phyloP scores from a whole-genome alignment of 1,140 invertebrate genomes.

The Drosophila erecta region DNA sequence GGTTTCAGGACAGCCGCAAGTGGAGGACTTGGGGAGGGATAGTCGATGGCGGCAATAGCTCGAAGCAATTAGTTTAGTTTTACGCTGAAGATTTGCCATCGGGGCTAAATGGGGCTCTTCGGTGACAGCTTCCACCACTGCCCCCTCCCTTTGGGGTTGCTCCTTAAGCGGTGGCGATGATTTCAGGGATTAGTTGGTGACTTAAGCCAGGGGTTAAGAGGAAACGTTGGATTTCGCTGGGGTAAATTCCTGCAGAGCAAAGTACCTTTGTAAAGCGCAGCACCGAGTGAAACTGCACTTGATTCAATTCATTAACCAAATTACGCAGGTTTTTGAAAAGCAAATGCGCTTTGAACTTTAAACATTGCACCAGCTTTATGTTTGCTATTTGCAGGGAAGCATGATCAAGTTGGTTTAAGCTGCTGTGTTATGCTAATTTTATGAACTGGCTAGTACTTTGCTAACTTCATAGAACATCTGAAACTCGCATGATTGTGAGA shows the following conservation, averaged over 20 bases:
- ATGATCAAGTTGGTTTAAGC: too few species aligned
- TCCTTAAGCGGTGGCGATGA: conserved; percentile 43
- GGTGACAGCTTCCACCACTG: conserved; percentile 3
- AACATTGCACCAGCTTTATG: too few species aligned
- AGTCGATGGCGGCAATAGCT: conserved; percentile 59
- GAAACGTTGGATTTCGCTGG: conserved; percentile 14
- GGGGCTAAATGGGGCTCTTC: conserved; percentile 46
- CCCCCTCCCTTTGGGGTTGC: conserved; percentile 11
- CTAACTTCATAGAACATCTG: too few species aligned
- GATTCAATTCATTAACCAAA: conserved; percentile 1
- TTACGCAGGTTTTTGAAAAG: neutral
- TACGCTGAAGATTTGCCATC: conserved; percentile 37
- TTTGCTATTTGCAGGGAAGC: too few species aligned
- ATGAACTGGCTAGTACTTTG: too few species aligned
- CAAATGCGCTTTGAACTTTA: neutral
- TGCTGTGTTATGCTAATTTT: too few species aligned
- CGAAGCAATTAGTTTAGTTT: conserved; percentile 66
- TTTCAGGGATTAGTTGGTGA: conserved; percentile 50
- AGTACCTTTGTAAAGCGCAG: conserved; percentile 1
- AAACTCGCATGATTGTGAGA: too few species aligned
- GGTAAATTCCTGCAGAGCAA: conserved; percentile 11
- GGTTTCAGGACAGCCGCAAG: conserved; percentile 36
- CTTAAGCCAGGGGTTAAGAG: conserved; percentile 12
- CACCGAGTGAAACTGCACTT: neutral
- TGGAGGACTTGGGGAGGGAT: neutral